Conservation (phyloP, 1,140 invertebrate species). For the Aphidius ervi region DNA sequence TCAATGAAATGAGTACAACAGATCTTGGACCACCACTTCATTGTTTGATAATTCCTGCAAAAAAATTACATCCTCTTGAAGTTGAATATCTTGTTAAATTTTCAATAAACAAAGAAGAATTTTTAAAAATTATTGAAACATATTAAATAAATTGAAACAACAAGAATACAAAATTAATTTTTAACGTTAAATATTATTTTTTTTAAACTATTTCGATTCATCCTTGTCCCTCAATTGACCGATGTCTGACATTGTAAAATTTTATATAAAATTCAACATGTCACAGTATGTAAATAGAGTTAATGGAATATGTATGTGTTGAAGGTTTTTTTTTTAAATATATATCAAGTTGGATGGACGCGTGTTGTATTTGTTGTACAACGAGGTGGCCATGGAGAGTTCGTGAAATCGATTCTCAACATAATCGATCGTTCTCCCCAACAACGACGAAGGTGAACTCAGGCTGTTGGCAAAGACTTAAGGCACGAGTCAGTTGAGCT, state of each 20-base stretch:
- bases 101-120: constrained; percentile 32
- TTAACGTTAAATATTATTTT: neutral
- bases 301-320: constrained; percentile 6
- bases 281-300: constrained; percentile 9
- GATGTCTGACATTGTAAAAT: too few relatives aligned
- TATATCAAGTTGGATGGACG: constrained; percentile 4
- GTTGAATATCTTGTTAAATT: constrained; percentile 75
- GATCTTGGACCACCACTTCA: constrained; percentile 90
- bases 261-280: neutral
- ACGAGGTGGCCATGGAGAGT: constrained; percentile 33
- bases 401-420: constrained; percentile 34
- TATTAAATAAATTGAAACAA: neutral
- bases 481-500: constrained; percentile 29
- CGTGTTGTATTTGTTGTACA: constrained; percentile 13
- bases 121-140: constrained; percentile 14
- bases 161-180: constrained; percentile 3
- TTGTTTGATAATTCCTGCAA: constrained; percentile 82
- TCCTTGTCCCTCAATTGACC: too few relatives aligned
- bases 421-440: constrained; percentile 35
- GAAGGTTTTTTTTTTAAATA: neutral
- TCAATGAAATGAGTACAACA: constrained; percentile 69
- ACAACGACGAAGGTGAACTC: constrained; percentile 31
- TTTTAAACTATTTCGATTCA: neutral
- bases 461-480: constrained; percentile 1
- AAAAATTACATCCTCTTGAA: constrained; percentile 87